Evolutionary conservation across 1,140 invertebrate genomes (phyloP).

Genomic region (Archivesica marissinica): DNA sequence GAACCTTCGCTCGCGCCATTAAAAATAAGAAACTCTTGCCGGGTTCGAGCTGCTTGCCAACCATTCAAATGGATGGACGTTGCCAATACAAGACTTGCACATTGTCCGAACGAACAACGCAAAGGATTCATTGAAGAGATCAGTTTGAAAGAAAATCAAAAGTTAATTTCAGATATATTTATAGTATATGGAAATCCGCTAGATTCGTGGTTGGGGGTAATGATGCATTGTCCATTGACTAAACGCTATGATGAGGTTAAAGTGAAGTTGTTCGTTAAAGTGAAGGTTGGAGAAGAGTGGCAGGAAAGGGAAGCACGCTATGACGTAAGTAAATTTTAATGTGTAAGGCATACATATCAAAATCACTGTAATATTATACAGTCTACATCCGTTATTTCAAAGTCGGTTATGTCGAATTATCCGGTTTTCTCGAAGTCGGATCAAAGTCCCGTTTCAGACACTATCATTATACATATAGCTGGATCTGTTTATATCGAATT

Average conservation of each 20-base stretch:
- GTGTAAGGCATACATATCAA: too few species aligned
- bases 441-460: too few species aligned
- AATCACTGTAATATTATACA: too few species aligned
- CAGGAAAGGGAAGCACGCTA: slow-evolving; percentile 16
- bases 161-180: slow-evolving; percentile 60
- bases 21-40: slow-evolving; percentile 41
- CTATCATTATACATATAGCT: too few species aligned
- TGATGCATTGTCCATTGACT: slow-evolving; percentile 48
- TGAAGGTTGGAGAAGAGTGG: slow-evolving; percentile 55
- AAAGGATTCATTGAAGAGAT: slow-evolving; percentile 55
- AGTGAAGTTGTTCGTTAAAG: slow-evolving; percentile 53
- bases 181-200: slow-evolving; percentile 26
- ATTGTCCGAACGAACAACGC: slow-evolving; percentile 47
- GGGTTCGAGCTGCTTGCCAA: slow-evolving; percentile 47
- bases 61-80: slow-evolving; percentile 56
- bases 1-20: slow-evolving; percentile 48
- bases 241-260: slow-evolving; percentile 52
- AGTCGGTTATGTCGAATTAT: too few species aligned
- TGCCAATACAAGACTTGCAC: slow-evolving; percentile 30
- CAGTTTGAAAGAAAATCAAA: slow-evolving; percentile 48
- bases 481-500: too few species aligned
- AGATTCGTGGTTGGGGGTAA: slow-evolving; percentile 36
- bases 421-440: too few species aligned
- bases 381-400: too few species aligned
- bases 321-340: slow-evolving; percentile 55